Evolutionary conservation across 2,797 vertebrate genomes (phyloP).

Genomic region (Tarsius wallacei): DNA sequence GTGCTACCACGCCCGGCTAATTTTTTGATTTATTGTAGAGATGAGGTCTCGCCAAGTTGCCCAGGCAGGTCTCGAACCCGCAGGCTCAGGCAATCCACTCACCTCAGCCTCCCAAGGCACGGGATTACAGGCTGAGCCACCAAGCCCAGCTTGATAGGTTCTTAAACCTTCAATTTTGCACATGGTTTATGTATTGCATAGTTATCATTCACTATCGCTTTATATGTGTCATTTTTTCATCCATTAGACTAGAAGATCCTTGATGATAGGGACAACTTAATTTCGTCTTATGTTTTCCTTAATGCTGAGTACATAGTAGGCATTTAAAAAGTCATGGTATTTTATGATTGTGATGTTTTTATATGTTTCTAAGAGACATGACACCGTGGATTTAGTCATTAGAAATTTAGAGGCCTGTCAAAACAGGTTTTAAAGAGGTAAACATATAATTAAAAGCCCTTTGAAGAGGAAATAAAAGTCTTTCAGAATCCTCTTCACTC

Average conservation of each 20-base stretch:
- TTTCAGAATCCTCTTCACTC: conserved; percentile 53
- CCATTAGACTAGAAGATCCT: neutral
- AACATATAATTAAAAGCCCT: conserved; percentile 63
- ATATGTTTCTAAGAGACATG: conserved; percentile 17
- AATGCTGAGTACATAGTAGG: neutral
- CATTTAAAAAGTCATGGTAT: conserved; percentile 24
- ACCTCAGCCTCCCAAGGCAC: too few relatives aligned
- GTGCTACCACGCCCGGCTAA: too few relatives aligned
- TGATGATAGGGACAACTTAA: neutral
- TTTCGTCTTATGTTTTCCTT: conserved; percentile 57
- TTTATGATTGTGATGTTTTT: conserved; percentile 50
- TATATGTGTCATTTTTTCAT: neutral
- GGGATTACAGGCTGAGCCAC: too few relatives aligned
- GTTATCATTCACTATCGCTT: conserved; percentile 4
- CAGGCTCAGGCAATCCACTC: too few relatives aligned
- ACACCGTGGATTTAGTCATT: conserved; percentile 39
- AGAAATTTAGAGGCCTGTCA: conserved; percentile 54
- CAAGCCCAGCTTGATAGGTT: too few relatives aligned
- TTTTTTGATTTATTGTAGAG: too few relatives aligned
- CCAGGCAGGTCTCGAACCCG: too few relatives aligned
- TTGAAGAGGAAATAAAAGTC: conserved; percentile 62
- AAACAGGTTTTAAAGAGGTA: conserved; percentile 56
- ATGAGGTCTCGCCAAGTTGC: too few relatives aligned
- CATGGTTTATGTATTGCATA: neutral
- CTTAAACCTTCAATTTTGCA: neutral